Conservation (phyloP, 2,797 vertebrate genomes). For the Pseudochaenichthys georgianus region DNA sequence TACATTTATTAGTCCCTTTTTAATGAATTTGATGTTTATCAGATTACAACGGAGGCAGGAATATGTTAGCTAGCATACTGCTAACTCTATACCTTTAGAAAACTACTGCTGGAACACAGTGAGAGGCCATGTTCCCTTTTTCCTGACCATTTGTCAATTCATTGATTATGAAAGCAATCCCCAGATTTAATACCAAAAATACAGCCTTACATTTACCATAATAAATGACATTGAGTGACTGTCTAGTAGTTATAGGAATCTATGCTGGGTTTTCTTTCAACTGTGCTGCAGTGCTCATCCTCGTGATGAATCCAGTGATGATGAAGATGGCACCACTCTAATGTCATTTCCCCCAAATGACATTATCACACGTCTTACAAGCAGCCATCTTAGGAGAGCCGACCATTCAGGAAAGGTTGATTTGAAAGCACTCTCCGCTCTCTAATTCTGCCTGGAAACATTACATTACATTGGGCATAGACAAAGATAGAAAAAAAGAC, state of each 20-base stretch:
- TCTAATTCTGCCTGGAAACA: slow-evolving; percentile 58
- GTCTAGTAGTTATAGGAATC: background rate
- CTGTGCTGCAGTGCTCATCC: slow-evolving; percentile 2
- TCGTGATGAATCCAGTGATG: slow-evolving; percentile 9
- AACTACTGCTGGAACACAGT: no score
- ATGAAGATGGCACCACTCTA: slow-evolving; percentile 11
- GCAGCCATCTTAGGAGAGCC: slow-evolving; percentile 42
- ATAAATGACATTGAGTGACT: background rate
- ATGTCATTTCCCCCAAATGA: slow-evolving; percentile 48
- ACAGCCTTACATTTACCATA: no score
- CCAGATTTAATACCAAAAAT: background rate
- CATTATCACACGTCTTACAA: slow-evolving; percentile 45
- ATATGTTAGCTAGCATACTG: no score
- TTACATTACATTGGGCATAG: slow-evolving; percentile 58
- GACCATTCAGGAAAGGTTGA: slow-evolving; percentile 57
- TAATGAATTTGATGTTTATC: no score
- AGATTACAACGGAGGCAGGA: no score
- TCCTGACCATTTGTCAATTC: background rate
- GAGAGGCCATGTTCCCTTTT: background rate
- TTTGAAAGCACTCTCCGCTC: slow-evolving; percentile 59
- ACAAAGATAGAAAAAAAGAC: slow-evolving; percentile 63
- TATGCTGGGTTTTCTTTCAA: slow-evolving; percentile 1
- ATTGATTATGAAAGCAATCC: background rate
- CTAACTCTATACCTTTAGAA: no score
- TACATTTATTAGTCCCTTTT: no score